Evolutionary conservation across 2,888 invertebrate genomes (phyloP).

Genomic region (Drosophila austrosaltans): DNA sequence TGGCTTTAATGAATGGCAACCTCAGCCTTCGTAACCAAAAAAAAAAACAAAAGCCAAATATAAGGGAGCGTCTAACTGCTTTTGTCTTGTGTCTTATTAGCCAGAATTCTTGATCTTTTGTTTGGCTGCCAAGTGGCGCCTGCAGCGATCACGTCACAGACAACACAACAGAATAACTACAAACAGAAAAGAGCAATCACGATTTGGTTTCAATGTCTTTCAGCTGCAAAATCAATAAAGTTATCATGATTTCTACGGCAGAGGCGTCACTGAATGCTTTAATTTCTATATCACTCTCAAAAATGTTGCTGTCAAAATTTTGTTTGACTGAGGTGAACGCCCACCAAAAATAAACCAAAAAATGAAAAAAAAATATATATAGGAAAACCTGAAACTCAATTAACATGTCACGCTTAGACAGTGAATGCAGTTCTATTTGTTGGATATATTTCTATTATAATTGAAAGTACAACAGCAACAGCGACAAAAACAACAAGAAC

Average conservation of each 20-base stretch:
- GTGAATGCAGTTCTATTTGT: slow-evolving; percentile 65
- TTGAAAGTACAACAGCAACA: slow-evolving; percentile 66
- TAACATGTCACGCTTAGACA: slow-evolving; percentile 76
- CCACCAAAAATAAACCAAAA: slow-evolving; percentile 51
- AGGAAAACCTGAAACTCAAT: slow-evolving; percentile 51
- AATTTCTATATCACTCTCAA: slow-evolving; percentile 52
- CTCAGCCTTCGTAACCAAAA: slow-evolving; percentile 59
- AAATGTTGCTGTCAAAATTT: slow-evolving; percentile 66
- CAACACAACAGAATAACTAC: slow-evolving; percentile 45
- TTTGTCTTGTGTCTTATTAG: slow-evolving; percentile 74
- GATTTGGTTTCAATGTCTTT: slow-evolving; percentile 76
- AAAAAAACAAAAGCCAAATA: slow-evolving; percentile 32
- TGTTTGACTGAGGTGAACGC: slow-evolving; percentile 59
- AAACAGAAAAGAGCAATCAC: slow-evolving; percentile 62
- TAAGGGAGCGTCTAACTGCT: slow-evolving; percentile 70
- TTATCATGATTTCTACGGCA: slow-evolving; percentile 56
- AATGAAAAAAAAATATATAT: slow-evolving; percentile 18
- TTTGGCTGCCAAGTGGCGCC: slow-evolving; percentile 78
- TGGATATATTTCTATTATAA: slow-evolving; percentile 72
- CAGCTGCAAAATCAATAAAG: slow-evolving; percentile 72
- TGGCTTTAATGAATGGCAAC: slow-evolving; percentile 76
- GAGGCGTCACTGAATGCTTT: slow-evolving; percentile 56
- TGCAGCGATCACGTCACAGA: slow-evolving; percentile 81
- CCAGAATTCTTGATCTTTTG: slow-evolving; percentile 79
- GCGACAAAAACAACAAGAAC: slow-evolving; percentile 19